Conservation (phyloP, 1,140 invertebrate genomes). For the Hesperophylax magnus region DNA sequence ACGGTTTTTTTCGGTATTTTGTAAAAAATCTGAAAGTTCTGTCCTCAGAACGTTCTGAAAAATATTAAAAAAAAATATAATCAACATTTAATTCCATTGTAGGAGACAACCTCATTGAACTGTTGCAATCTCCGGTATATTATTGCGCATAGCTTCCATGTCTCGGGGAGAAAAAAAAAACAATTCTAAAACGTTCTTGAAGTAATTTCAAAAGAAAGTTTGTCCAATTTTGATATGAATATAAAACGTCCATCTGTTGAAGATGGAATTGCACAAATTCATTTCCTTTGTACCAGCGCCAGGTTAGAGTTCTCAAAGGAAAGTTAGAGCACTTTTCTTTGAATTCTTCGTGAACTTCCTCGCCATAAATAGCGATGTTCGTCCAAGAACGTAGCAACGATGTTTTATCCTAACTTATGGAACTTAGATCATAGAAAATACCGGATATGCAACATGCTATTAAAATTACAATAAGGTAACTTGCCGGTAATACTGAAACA, state of each 20-base stretch:
- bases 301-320: slow-evolving; percentile 18
- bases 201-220: not conserved
- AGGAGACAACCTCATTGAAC: not conserved
- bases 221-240: not conserved
- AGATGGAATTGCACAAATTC: slow-evolving; percentile 27
- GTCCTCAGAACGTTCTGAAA: too few relatives aligned
- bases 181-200: too few relatives aligned
- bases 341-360: slow-evolving; percentile 26
- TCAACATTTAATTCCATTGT: not conserved
- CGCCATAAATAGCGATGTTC: slow-evolving; percentile 34
- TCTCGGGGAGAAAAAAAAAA: too few relatives aligned
- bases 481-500: too few relatives aligned
- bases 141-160: too few relatives aligned
- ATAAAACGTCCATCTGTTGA: not conserved
- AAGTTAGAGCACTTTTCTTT: slow-evolving; percentile 9
- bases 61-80: too few relatives aligned
- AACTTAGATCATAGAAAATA: not conserved
- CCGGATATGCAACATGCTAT: too few relatives aligned
- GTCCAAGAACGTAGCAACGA: not conserved
- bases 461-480: too few relatives aligned
- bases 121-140: too few relatives aligned
- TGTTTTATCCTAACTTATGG: slow-evolving; percentile 6
- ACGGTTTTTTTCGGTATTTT: too few relatives aligned
- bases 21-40: too few relatives aligned
- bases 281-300: slow-evolving; percentile 34